Base-by-base conservation (phyloP, 2,113 vertebrate species). In the Misgurnus anguillicaudatus region DNA sequence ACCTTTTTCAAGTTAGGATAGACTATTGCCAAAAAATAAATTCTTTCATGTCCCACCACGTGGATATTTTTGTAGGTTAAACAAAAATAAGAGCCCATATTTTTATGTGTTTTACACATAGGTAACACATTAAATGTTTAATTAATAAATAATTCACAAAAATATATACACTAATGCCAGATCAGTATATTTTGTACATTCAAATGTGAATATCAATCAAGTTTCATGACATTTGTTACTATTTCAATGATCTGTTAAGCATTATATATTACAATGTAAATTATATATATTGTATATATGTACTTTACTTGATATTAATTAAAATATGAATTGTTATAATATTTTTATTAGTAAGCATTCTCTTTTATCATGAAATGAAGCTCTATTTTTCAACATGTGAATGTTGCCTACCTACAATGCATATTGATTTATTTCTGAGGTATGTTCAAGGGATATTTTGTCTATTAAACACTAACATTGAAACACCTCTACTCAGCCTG, bases 331-430 rank as follows among this genome's bases (percentile, higher is more conserved):
- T 51, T 48, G 47, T 48, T 11, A 13, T 48, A 55, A 17, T 55
- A 4, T 2, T 55, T 55, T 4, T 55, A 31, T n/a, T n/a, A 31
- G 3, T 31, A 31, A 55, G 3, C 17, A 19, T n/a, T 55, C 42
- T 45, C 1, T 45, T 45, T 45, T 45, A 9, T 7, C 7, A 51
- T 14, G 47, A 39, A 39, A 17, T 9, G 3, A 13, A 14, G 47
- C 14, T 72, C 53, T 73, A 79, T 79, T 79, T 79, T 72, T 47
- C n/a, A 42, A 79, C 19, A n/a, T 70, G n/a, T 64, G 19, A 41
- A 14, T 63, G 77, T 63, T 72, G 47, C 6, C 53, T 73, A 60
- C 38, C 38, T 60, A 21, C 51, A 70, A 36, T 68, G 57, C 51
- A 57, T 39, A 57, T 9, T 11, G 9, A 57, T 71, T 55, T 17